Conservation (phyloP, 2,888 invertebrate genomes). For the Carabus problematicus region DNA sequence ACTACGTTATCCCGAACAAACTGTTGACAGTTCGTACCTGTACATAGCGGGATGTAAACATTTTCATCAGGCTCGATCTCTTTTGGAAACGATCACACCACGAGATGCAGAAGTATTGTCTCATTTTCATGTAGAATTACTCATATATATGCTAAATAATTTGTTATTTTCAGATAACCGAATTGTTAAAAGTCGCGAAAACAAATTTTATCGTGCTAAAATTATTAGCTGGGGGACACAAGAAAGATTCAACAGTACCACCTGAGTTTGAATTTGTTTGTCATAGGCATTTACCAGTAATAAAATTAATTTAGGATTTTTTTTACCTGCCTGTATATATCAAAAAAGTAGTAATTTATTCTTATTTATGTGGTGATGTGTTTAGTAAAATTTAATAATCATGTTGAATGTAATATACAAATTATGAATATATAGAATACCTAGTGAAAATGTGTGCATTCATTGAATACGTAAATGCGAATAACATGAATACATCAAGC, state of each 20-base stretch:
- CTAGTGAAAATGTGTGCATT: too few relatives aligned
- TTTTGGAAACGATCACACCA: conserved; percentile 82
- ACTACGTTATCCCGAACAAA: conserved; percentile 62
- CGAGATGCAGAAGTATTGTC: conserved; percentile 77
- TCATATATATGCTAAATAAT: not conserved
- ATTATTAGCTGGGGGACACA: conserved; percentile 90
- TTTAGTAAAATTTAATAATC: too few relatives aligned
- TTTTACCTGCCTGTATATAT: not conserved
- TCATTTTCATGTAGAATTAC: not conserved
- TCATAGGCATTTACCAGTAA: conserved; percentile 90
- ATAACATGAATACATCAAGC: too few relatives aligned
- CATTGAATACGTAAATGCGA: too few relatives aligned
- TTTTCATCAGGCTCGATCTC: conserved; percentile 88
- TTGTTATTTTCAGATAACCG: conserved; percentile 69
- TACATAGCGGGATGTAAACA: conserved; percentile 89
- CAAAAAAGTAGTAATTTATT: too few relatives aligned
- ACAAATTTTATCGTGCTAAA: conserved; percentile 96
- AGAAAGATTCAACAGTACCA: conserved; percentile 81
- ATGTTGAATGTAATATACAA: too few relatives aligned
- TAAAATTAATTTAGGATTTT: conserved; percentile 66
- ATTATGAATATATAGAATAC: too few relatives aligned
- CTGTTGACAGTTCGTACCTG: conserved; percentile 64
- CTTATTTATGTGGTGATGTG: too few relatives aligned
- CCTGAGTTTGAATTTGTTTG: conserved; percentile 91
- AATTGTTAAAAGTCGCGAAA: conserved; percentile 89